Percentiles rank a stretch among this genome's conserved stretches.
Conservation (phyloP, 2,113 vertebrate genomes). For the Hippolais icterina region DNA sequence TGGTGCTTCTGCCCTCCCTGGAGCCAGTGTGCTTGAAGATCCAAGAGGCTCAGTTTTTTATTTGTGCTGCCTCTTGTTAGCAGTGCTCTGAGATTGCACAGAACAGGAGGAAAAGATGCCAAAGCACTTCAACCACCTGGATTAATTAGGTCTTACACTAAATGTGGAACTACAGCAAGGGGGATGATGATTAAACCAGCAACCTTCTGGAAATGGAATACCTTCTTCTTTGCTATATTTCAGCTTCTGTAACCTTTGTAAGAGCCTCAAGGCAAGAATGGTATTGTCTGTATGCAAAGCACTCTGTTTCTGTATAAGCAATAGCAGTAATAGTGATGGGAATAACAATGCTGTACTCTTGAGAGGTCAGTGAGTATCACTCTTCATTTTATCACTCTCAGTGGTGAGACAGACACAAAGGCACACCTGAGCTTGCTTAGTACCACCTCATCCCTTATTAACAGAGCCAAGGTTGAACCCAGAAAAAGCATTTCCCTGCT, state of each 20-base stretch:
- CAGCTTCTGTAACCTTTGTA: neutral
- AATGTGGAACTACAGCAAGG: neutral
- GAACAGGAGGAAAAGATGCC: neutral
- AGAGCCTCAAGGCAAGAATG: neutral
- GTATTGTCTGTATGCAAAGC: neutral
- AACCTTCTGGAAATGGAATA: neutral
- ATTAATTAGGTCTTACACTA: conserved; percentile 26
- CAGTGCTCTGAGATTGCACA: neutral
- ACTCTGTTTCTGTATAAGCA: neutral
- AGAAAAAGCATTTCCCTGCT: neutral
- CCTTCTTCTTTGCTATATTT: neutral
- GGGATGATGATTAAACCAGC: conserved; percentile 29
- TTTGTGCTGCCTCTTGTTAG: neutral
- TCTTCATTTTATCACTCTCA: neutral
- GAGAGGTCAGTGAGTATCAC: neutral
- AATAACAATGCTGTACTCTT: neutral
- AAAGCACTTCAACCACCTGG: conserved; percentile 3
- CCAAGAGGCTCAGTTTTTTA: neutral
- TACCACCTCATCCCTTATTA: neutral
- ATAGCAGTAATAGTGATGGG: neutral
- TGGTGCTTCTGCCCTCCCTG: neutral
- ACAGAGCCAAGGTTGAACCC: neutral
- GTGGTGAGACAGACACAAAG: neutral
- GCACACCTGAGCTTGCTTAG: neutral
- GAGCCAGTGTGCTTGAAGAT: neutral